Evolutionary conservation across 2,888 invertebrate genomes (phyloP).

Genomic region (Meteorus cinctellus): DNA sequence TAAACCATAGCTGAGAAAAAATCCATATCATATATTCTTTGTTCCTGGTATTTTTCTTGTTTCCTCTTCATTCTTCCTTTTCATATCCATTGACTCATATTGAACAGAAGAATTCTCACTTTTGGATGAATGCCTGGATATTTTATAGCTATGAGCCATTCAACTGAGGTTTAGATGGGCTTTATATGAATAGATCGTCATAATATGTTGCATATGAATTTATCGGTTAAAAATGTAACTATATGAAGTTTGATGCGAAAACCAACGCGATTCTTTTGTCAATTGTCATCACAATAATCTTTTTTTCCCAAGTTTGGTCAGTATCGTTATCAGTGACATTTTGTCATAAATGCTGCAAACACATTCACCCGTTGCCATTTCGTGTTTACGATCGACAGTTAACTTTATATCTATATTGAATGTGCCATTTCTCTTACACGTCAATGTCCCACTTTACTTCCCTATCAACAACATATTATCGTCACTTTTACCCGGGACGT

Average conservation of each 20-base stretch:
- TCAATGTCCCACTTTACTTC: background rate
- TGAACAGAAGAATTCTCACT: background rate
- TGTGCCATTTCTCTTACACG: slow-evolving; percentile 6
- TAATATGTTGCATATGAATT: background rate
- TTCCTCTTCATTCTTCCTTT: background rate
- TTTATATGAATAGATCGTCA: background rate
- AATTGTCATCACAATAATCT: background rate
- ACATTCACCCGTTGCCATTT: background rate
- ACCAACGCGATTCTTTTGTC: background rate
- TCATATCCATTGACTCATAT: background rate
- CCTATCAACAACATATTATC: background rate
- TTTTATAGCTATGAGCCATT: background rate
- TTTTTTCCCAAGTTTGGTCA: background rate
- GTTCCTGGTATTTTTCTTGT: background rate
- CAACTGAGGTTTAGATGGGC: background rate
- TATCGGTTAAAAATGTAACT: background rate
- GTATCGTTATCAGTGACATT: slow-evolving; percentile 1
- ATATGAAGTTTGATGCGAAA: background rate
- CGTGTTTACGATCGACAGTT: slow-evolving; percentile 17
- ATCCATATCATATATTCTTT: slow-evolving; percentile 9
- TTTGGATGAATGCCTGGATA: background rate
- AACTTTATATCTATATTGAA: slow-evolving; percentile 1
- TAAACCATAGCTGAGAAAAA: slow-evolving; percentile 8
- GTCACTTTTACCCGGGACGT: background rate
- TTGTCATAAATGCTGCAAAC: background rate